A percentile compares a stretch with the other conserved stretches of the same genome.
phyloP scores from a whole-genome alignment of 2,797 vertebrate genomes.

The Hoplostethus mediterraneus region DNA sequence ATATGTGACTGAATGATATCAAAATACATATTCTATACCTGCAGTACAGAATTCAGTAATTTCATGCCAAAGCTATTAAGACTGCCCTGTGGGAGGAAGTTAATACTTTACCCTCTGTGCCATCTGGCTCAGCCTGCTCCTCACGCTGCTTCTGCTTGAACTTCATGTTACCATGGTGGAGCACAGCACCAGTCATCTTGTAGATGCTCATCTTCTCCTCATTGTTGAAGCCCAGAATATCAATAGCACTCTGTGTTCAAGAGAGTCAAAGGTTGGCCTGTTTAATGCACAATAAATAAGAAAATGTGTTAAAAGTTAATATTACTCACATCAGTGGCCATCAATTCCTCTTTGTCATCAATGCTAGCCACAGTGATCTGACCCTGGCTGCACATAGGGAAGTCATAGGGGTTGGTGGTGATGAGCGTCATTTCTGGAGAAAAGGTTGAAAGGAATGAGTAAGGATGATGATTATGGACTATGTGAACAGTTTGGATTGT shows the following conservation, averaged over 20 bases:
- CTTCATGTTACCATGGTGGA: conserved; percentile 90
- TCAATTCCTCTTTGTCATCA: conserved; percentile 90
- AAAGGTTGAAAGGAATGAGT: not conserved
- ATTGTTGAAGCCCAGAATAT: conserved; percentile 87
- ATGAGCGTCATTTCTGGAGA: conserved; percentile 88
- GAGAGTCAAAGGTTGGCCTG: not conserved
- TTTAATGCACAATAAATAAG: not conserved
- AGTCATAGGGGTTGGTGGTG: conserved; percentile 92
- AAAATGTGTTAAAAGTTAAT: not conserved
- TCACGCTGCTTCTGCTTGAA: conserved; percentile 93
- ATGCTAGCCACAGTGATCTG: conserved; percentile 92
- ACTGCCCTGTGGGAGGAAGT: not conserved
- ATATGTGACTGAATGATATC: not conserved
- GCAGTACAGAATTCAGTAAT: not conserved
- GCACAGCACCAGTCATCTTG: conserved; percentile 88
- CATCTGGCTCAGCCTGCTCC: conserved; percentile 91
- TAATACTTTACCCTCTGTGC: conserved; percentile 85
- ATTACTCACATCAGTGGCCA: conserved; percentile 90
- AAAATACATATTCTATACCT: not conserved
- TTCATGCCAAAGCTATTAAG: not conserved
- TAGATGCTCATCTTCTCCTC: conserved; percentile 89
- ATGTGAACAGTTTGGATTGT: not conserved
- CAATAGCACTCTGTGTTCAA: conserved; percentile 84
- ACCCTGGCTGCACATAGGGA: conserved; percentile 88
- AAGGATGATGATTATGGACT: not conserved